Evolutionary conservation across 2,888 invertebrate genomes (phyloP).

Genomic region (Camptogramma bilineatum): DNA sequence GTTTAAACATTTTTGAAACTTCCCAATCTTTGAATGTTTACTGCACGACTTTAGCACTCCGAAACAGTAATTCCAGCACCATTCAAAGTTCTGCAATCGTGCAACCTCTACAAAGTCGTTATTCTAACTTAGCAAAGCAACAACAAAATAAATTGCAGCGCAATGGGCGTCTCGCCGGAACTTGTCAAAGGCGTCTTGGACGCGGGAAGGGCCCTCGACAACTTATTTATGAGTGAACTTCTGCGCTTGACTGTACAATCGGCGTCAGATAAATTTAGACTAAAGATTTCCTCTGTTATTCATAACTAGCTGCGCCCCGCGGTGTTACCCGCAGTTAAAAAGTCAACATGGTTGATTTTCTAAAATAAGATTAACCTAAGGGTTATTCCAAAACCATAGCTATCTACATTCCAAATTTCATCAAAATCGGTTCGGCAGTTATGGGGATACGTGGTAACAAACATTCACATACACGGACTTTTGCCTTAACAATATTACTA

Average conservation of each 20-base stretch:
- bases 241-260: constrained; percentile 34
- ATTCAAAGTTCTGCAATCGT: constrained; percentile 18
- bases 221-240: constrained; percentile 74
- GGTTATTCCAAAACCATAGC: too few relatives aligned
- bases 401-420: too few relatives aligned
- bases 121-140: constrained; percentile 42
- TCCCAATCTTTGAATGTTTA: background rate
- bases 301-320: too few relatives aligned
- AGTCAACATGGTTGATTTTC: too few relatives aligned
- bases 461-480: too few relatives aligned
- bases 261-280: background rate
- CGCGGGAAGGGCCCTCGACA: constrained; percentile 60
- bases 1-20: background rate
- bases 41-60: background rate
- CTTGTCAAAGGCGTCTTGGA: constrained; percentile 56
- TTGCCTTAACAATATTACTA: too few relatives aligned
- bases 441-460: too few relatives aligned
- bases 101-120: constrained; percentile 33
- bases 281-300: background rate
- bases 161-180: constrained; percentile 43
- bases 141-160: constrained; percentile 46
- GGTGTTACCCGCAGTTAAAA: too few relatives aligned
- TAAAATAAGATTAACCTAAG: too few relatives aligned
- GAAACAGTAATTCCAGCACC: constrained; percentile 8
- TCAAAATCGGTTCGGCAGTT: too few relatives aligned